Evolutionary conservation across 2,888 invertebrate species (phyloP).

Genomic region (Plemyria rubiginata): DNA sequence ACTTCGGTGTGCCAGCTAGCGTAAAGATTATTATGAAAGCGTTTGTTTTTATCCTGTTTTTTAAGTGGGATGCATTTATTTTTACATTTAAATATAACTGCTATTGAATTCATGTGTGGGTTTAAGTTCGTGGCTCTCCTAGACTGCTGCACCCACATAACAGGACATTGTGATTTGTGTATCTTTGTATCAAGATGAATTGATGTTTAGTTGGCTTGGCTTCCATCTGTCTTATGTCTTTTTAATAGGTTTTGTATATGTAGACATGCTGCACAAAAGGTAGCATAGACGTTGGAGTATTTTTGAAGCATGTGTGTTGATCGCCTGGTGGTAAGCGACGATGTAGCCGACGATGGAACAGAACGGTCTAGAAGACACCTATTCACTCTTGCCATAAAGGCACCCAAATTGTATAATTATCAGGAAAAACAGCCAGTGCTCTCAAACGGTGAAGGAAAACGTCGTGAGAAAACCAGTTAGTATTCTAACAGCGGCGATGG

Average conservation of each 20-base stretch:
- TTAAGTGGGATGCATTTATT: conserved; percentile 9
- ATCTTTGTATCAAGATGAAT: conserved; percentile 23
- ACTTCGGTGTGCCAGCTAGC: too few relatives aligned
- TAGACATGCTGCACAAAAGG: neutral
- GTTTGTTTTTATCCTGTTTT: conserved; percentile 1
- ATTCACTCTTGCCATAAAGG: too few relatives aligned
- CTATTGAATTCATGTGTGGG: conserved; percentile 26
- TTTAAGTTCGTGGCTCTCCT: conserved; percentile 19
- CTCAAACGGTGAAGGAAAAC: too few relatives aligned
- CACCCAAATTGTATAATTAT: too few relatives aligned
- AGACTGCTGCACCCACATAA: conserved; percentile 34
- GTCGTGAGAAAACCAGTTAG: too few relatives aligned
- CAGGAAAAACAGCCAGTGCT: too few relatives aligned
- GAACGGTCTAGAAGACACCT: too few relatives aligned
- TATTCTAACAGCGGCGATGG: too few relatives aligned
- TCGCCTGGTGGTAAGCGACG: too few relatives aligned
- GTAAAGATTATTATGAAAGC: neutral
- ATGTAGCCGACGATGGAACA: too few relatives aligned
- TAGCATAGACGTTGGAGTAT: neutral
- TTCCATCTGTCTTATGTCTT: conserved; percentile 3
- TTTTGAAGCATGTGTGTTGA: too few relatives aligned
- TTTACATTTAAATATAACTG: conserved; percentile 7
- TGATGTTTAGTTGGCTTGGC: neutral
- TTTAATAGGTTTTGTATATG: neutral
- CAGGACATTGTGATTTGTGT: conserved; percentile 34